Percentiles rank a stretch among this genome's conserved stretches.
phyloP scores from a whole-genome alignment of 2,797 vertebrate species.

The Paramormyrops hopkinsi region DNA sequence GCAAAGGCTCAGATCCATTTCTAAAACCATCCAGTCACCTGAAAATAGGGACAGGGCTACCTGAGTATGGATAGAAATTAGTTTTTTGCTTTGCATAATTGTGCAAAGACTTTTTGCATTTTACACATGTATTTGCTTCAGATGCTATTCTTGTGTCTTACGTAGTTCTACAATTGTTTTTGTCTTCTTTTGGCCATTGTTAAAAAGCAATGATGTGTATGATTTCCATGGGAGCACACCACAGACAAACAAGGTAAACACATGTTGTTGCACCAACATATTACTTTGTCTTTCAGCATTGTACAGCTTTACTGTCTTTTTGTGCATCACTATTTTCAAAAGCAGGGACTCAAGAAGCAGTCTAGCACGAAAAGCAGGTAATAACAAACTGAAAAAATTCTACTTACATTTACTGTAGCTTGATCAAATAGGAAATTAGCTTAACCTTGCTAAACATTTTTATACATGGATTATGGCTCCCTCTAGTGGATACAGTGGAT shows the following conservation, averaged over 20 bases:
- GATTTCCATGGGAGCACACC: constrained; percentile 66
- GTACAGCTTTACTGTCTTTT: constrained; percentile 5
- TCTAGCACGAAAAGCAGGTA: constrained; percentile 49
- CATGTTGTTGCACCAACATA: not conserved
- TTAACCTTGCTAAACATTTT: not conserved
- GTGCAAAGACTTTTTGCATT: not conserved
- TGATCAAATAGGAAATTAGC: not conserved
- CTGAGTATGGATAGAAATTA: not conserved
- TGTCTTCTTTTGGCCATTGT: not conserved
- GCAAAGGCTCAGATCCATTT: not conserved
- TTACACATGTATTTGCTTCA: not conserved
- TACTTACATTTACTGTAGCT: not conserved
- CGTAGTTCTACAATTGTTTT: not conserved
- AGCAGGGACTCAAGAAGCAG: constrained; percentile 16
- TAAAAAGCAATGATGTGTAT: constrained; percentile 66
- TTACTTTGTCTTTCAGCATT: not conserved
- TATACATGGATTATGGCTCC: constrained; percentile 10
- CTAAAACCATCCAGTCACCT: not conserved
- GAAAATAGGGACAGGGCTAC: not conserved
- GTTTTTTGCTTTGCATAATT: not conserved
- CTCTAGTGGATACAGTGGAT: constrained; percentile 10
- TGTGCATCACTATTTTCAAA: not conserved
- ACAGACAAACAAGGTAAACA: constrained; percentile 66
- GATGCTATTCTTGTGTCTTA: not conserved
- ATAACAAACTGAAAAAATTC: not conserved